These are phyloP conservation scores for Romanogobio albipinnatus DNA, from an alignment of 2,113 vertebrate genomes.

Conservation along the genomic window DNA sequence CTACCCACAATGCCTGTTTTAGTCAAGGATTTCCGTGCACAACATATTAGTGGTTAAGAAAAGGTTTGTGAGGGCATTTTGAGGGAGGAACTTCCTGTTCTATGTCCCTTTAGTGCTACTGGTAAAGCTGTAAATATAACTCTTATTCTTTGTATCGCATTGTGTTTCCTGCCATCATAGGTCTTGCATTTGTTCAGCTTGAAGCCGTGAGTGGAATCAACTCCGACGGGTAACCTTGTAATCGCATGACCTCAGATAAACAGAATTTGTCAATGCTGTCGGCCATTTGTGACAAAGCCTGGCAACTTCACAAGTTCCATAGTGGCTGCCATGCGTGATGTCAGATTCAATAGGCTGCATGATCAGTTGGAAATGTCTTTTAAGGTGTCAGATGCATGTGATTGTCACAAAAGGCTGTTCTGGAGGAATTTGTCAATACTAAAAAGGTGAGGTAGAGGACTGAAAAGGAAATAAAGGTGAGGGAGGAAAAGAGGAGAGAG, in stretches of 20 bases:
- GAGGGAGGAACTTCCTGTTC: neutral
- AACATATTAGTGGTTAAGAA: slow-evolving; percentile 37
- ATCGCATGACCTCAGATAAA: slow-evolving; percentile 18
- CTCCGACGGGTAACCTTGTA: slow-evolving; percentile 7
- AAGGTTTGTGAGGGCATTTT: neutral
- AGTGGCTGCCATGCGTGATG: slow-evolving; percentile 7
- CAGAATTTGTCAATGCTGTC: slow-evolving; percentile 19
- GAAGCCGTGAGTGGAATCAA: neutral
- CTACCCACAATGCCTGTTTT: slow-evolving; percentile 57
- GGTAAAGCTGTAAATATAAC: neutral
- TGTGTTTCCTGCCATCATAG: neutral
- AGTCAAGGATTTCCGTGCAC: slow-evolving; percentile 69
- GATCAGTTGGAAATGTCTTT: slow-evolving; percentile 31
- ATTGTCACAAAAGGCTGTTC: slow-evolving; percentile 3
- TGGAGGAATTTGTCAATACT: slow-evolving; percentile 16
- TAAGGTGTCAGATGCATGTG: neutral
- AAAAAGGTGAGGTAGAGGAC: neutral
- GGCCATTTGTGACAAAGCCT: slow-evolving; percentile 2
- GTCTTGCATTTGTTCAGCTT: neutral
- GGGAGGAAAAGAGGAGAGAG: neutral
- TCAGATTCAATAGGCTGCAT: slow-evolving; percentile 21
- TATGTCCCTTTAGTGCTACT: neutral
- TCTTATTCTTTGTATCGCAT: neutral
- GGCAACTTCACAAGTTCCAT: slow-evolving; percentile 6
- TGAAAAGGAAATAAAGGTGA: neutral